phyloP scores from a whole-genome alignment of 2,797 vertebrate genomes.

The Schizopygopsis pylzovi region DNA sequence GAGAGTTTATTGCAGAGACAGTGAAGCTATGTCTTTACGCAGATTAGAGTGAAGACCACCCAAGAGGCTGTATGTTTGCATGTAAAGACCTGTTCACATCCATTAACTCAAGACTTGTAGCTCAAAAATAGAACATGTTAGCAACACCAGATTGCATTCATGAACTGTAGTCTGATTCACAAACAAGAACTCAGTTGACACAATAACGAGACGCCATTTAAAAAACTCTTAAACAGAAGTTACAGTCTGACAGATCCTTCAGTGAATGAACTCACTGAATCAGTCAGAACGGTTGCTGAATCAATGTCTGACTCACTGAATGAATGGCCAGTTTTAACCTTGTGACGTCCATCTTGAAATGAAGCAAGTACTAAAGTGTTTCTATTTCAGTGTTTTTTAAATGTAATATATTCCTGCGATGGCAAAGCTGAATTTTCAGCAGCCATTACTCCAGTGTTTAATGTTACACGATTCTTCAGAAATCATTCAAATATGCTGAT shows the following conservation, averaged over 20 bases:
- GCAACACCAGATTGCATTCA: background rate
- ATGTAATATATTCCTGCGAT: background rate
- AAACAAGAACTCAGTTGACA: background rate
- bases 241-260: background rate
- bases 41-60: conserved; percentile 31
- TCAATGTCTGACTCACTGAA: background rate
- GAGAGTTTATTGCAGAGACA: conserved; percentile 34
- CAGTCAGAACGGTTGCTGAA: no score
- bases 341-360: background rate
- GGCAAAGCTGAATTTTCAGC: background rate
- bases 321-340: background rate
- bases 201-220: background rate
- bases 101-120: background rate
- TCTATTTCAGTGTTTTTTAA: background rate
- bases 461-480: background rate
- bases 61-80: conserved; percentile 4
- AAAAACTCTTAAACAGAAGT: background rate
- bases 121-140: conserved; percentile 12
- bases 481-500: background rate
- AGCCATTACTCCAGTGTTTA: background rate
- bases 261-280: conserved; percentile 1
- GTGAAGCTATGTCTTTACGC: background rate
- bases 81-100: conserved; percentile 12
- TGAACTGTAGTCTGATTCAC: background rate
- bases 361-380: background rate